Base-by-base conservation (phyloP, 2,797 vertebrate species). In the Zonotrichia albicollis region DNA sequence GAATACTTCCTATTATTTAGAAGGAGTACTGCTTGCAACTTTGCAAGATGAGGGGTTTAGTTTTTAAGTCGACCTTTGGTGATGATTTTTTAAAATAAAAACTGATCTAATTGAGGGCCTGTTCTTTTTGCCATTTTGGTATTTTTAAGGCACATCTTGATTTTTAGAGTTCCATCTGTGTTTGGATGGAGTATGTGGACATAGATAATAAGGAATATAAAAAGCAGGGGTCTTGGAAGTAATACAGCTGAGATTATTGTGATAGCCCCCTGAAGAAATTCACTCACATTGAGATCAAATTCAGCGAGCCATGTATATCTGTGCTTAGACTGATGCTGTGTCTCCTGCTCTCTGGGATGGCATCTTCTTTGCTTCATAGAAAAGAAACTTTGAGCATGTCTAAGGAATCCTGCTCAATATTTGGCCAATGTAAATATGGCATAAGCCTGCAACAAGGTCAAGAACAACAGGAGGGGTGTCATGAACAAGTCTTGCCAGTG, bases 241-340 rank as follows among this genome's bases (percentile, higher is more conserved):
- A 58, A 43, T 3, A 42, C n/a, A 40, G 15, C 38, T 85, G 75
- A 62, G 26, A 55, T 58, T 65, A 16, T 50, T 45, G 19, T 40
- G 57, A 17, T 62, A 58, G 10, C 8, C 14, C 10, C 12, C 18
- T 43, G 22, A 68, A 80, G 22, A 48, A 70, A 55, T 71, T 74
- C 0, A 0, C 45, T 45, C 4, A 8, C 0, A 0, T 1, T 36
- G 27, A n/a, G 27, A 68, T 42, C 26, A 66, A 62, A 45, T 38
- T 64, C 34, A 30, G 0, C 13, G 51, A 30, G 14, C 53, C 7
- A 1, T 6, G 11, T 43, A 0, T 55, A 29, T 75, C n/a, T 82
- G 58, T 81, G 48, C 15, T 14, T 77, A 8, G 61, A 26, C 4
- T 30, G 67, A 46, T 58, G 30, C 27, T 51, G 16, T 42, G 7